Evolutionary conservation across 1,140 invertebrate genomes (phyloP).

Genomic region (Lasaia peninsularis): DNA sequence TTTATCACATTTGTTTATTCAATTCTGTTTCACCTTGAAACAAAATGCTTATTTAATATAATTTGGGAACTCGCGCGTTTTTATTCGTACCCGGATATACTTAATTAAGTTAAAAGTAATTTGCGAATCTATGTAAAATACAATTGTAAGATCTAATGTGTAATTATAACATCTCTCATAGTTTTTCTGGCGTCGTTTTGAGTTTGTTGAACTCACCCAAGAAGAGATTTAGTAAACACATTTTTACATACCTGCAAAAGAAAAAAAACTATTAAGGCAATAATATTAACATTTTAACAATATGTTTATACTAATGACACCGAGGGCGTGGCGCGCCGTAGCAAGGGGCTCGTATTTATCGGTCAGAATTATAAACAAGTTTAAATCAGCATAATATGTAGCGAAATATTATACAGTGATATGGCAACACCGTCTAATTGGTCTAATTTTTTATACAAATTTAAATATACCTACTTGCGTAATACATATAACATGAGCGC

Average conservation of each 20-base stretch:
- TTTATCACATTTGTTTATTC: neutral
- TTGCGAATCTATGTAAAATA: slow-evolving; percentile 7
- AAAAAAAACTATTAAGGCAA: slow-evolving; percentile 11
- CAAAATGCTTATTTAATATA: neutral
- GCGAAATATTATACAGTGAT: neutral
- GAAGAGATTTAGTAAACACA: neutral
- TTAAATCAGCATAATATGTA: no score
- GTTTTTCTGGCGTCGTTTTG: neutral
- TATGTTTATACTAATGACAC: slow-evolving; percentile 8
- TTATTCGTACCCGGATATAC: slow-evolving; percentile 3
- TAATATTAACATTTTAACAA: slow-evolving; percentile 12
- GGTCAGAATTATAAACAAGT: neutral
- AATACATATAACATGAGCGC: no score
- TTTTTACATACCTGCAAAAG: slow-evolving; percentile 8
- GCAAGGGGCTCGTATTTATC: neutral
- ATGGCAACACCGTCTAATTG: neutral
- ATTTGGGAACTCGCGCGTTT: slow-evolving; percentile 2
- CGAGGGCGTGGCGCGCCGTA: neutral
- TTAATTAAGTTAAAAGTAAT: slow-evolving; percentile 7
- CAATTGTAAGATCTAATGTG: slow-evolving; percentile 1
- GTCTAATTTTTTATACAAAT: no score
- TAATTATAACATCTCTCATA: slow-evolving; percentile 11
- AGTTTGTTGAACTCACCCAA: slow-evolving; percentile 8
- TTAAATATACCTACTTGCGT: no score
- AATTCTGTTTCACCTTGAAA: neutral